Evolutionary conservation across 2,888 invertebrate genomes (phyloP).

Genomic region (Crocallis elinguaria): DNA sequence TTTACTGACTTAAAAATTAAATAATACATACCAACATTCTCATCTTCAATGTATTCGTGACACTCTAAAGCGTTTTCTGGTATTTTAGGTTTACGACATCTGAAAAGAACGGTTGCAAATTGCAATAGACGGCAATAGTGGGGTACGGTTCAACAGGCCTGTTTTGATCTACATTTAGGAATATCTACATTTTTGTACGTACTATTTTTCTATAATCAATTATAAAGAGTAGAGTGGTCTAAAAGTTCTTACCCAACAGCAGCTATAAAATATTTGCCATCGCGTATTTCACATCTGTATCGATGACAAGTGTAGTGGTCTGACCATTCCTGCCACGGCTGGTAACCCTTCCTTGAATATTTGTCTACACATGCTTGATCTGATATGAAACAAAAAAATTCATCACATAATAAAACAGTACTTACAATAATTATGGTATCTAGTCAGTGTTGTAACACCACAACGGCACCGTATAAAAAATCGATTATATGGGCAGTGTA

Average conservation of each 20-base stretch:
- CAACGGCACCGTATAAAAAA: too few species aligned
- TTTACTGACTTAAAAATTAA: too few species aligned
- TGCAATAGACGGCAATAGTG: too few species aligned
- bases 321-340: conserved; percentile 82
- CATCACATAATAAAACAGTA: neutral
- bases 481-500: too few species aligned
- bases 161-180: too few species aligned
- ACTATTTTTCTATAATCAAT: too few species aligned
- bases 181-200: too few species aligned
- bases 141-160: too few species aligned
- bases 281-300: conserved; percentile 77
- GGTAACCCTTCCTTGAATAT: conserved; percentile 81
- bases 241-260: conserved; percentile 70
- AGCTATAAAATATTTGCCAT: conserved; percentile 80
- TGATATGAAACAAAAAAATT: conserved; percentile 37
- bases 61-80: conserved; percentile 80
- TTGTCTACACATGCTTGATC: conserved; percentile 81
- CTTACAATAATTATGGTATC: neutral
- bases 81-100: conserved; percentile 79
- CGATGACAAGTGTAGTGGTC: conserved; percentile 80
- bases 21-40: conserved; percentile 75
- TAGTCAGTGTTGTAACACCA: neutral
- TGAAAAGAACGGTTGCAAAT: conserved; percentile 42
- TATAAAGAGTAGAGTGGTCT: too few species aligned
- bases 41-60: conserved; percentile 80